Evolutionary conservation across 2,113 vertebrate species (phyloP), one percentile per base, ranked within the genome.

Genomic region (Eulemur rufifrons): DNA sequence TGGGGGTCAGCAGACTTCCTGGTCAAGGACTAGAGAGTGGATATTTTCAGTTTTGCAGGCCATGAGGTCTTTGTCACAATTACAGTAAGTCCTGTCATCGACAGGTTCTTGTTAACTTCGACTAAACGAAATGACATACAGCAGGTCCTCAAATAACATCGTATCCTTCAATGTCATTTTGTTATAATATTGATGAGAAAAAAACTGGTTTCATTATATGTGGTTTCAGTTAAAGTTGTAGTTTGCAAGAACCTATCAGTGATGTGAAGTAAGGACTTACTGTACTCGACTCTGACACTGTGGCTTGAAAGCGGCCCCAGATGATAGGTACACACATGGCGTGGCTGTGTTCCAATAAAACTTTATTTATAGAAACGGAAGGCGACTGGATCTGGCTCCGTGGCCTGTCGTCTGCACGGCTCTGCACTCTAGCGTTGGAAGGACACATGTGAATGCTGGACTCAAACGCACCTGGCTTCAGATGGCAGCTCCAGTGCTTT

Each of bases 391-490:
- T n/a, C n/a, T n/a, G 47, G 47, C 29, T 27, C 14, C 0, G 2
- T 25, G 47, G 66, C 2, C 25, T 14, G 3, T 25, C 0, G 61
- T 34, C 59, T 68, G 45, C 5, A 0, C 9, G 2, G 2, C 47
- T 18, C 54, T 77, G 20, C 0, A 14, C 52, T 15, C 3, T 17
- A 63, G 17, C 32, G 1, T 23, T 56, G 29, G 42, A 47, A 81
- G 47, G 25, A 11, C 56, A n/a, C 61, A 59, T 27, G 47, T 37
- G 27, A 32, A 34, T 47, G 88, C 45, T 80, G 64, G 18, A 77
- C 21, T 50, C 27, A 14, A 32, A 34, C 0, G 3, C 7, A 15
- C 47, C n/a, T 69, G 45, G 15, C 20, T 39, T 66, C 25, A 54
- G 64, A 74, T 50, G 56, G 14, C 52, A 82, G 56, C 29, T 37